A percentile compares a stretch with the other conserved stretches of the same genome.
phyloP scores from a whole-genome alignment of 1,140 invertebrate genomes.

The Procambarus virginalis region DNA sequence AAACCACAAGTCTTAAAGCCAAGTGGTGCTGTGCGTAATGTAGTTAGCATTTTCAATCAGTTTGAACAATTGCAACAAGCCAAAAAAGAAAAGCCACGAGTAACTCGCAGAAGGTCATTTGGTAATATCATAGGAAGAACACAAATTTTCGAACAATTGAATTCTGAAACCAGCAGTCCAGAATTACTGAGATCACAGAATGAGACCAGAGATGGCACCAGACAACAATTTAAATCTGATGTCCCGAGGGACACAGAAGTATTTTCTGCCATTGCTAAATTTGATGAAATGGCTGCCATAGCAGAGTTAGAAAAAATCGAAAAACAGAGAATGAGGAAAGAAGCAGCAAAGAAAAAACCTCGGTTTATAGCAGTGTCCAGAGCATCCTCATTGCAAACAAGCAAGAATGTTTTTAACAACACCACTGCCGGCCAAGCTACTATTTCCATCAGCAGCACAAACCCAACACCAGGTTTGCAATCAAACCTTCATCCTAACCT shows the following conservation, averaged over 20 bases:
- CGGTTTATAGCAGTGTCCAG: background rate
- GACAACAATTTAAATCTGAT: constrained; percentile 54
- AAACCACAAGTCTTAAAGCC: constrained; percentile 62
- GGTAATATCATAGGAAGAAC: constrained; percentile 81
- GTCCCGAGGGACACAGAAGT: constrained; percentile 71
- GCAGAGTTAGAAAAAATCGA: constrained; percentile 66
- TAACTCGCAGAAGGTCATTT: constrained; percentile 80
- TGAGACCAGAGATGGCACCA: constrained; percentile 27
- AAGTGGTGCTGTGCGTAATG: constrained; percentile 63
- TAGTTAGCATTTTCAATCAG: constrained; percentile 69
- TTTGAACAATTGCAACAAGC: constrained; percentile 72
- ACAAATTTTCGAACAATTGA: constrained; percentile 58
- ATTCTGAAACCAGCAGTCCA: constrained; percentile 68
- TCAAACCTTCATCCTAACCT: background rate
- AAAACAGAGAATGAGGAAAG: constrained; percentile 63
- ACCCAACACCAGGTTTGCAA: background rate
- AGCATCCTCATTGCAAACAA: background rate
- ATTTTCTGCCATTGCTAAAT: constrained; percentile 71
- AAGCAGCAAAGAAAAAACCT: constrained; percentile 28
- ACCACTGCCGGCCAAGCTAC: background rate
- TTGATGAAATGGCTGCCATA: constrained; percentile 69
- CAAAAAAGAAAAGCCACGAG: constrained; percentile 76
- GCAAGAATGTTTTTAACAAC: background rate
- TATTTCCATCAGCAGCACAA: background rate
- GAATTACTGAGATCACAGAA: constrained; percentile 25